Percentiles rank a stretch among this genome's conserved stretches.
Evolutionary conservation across 2,797 vertebrate species (phyloP).

Genomic region (Denticeps clupeoides): DNA sequence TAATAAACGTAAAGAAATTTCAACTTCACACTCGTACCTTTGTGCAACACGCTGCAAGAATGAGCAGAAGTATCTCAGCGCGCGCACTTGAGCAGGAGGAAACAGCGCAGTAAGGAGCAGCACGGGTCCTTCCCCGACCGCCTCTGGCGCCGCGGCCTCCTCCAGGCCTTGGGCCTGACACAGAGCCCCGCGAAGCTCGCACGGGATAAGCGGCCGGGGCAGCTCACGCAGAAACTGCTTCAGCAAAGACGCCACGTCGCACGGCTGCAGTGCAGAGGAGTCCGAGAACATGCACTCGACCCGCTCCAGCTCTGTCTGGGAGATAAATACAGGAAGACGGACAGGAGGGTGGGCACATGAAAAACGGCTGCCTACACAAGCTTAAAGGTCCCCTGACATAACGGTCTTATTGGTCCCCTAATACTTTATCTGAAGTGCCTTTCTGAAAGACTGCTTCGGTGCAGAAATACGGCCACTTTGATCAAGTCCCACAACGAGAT

Average conservation of each 20-base stretch:
- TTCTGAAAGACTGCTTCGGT: too few species aligned
- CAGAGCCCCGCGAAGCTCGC: conserved; percentile 37
- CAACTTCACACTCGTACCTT: conserved; percentile 18
- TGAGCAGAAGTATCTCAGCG: conserved; percentile 40
- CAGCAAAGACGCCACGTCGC: conserved; percentile 44
- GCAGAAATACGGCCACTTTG: too few species aligned
- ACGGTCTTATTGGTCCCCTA: too few species aligned
- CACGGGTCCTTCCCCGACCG: conserved; percentile 19
- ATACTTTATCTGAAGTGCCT: too few species aligned
- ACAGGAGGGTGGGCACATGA: too few species aligned
- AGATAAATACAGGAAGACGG: neutral
- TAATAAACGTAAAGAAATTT: too few species aligned
- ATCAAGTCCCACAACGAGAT: too few species aligned
- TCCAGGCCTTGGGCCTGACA: conserved; percentile 40
- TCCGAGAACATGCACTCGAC: conserved; percentile 24
- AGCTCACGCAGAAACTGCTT: conserved; percentile 51
- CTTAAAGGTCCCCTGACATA: too few species aligned
- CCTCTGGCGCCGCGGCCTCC: conserved; percentile 8
- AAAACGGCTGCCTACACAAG: too few species aligned
- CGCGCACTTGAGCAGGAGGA: conserved; percentile 17
- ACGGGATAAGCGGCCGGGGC: conserved; percentile 38
- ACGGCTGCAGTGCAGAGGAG: conserved; percentile 35
- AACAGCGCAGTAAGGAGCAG: conserved; percentile 38
- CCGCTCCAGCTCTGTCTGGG: conserved; percentile 31
- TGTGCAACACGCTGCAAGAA: conserved; percentile 37